Evolutionary conservation across 2,113 vertebrate genomes (phyloP), one percentile per base, ranked within the genome.

Genomic region (Sprattus sprattus): DNA sequence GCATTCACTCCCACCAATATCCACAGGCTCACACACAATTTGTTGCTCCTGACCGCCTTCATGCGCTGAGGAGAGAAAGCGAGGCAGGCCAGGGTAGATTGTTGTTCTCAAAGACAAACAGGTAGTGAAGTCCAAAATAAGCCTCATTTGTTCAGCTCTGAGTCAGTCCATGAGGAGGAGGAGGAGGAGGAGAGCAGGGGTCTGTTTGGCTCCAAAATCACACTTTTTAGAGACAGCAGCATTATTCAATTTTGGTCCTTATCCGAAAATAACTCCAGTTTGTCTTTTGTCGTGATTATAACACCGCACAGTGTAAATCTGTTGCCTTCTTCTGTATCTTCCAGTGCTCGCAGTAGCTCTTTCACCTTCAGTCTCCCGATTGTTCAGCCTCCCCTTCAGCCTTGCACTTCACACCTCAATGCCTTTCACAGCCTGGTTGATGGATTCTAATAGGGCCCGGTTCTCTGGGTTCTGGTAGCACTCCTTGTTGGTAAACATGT

Each of bases 401-500:
- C 44, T 46, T 86, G 25, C 4, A 84, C 80, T 85, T 95, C 97
- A 99, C 90, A 99, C 98, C 92, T 99, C 97, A 84, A 99, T 99
- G 91, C 98, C 98, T 92, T 98, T 97, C 90, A 99, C 97, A 0
- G 98, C 98, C 94, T 99, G 97, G 92, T 98, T 98, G 95, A 99
- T 99, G 93, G 96, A 98, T 92, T 99, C 98, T 82, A 99, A 95
- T 89, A 99, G 96, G 85, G 96, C 97, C 89, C 97, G 97, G 95
- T 98, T 98, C 90, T 98, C 98, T 0, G 98, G 98, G 93, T 98
- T 98, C 95, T 97, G 97, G 93, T 98, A 99, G 96, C 97, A 97
- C 92, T 99, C 98, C 93, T 97, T 97, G 91, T 98, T 97, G 92
- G 97, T 98, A 92, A 98, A 99, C 98, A 99, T 99, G 93, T 98